A percentile compares a stretch with the other conserved stretches of the same genome.
phyloP scores from a whole-genome alignment of 2,113 vertebrate species.

The Cathartes aura region DNA sequence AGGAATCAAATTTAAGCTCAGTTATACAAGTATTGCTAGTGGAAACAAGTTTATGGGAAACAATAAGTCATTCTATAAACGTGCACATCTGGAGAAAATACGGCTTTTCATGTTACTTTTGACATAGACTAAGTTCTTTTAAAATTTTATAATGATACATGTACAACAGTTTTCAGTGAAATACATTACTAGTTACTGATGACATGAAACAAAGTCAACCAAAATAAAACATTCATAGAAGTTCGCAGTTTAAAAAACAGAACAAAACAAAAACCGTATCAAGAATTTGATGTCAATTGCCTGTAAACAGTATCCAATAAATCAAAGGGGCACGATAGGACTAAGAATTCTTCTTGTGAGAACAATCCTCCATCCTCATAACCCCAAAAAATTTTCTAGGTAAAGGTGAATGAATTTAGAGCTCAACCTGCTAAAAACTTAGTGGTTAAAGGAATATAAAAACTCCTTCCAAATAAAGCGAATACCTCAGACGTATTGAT shows the following conservation, averaged over 20 bases:
- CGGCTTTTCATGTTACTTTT: background rate
- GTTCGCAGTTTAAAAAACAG: background rate
- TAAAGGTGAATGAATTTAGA: background rate
- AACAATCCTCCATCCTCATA: background rate
- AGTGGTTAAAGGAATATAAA: background rate
- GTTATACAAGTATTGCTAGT: background rate
- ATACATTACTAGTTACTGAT: background rate
- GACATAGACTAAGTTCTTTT: background rate
- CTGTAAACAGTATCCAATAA: background rate
- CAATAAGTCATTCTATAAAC: background rate
- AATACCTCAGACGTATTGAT: background rate
- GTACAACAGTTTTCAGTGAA: background rate
- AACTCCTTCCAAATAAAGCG: background rate
- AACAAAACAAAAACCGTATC: background rate
- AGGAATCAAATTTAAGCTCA: background rate
- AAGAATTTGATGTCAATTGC: background rate
- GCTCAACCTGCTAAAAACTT: background rate
- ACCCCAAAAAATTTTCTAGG: background rate
- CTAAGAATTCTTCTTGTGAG: background rate
- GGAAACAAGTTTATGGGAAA: background rate
- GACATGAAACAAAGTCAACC: background rate
- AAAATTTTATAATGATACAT: background rate
- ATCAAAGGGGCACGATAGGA: background rate
- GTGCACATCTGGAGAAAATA: background rate
- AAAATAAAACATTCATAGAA: background rate